phyloP scores from a whole-genome alignment of 2,113 vertebrate species.

The Oceanites oceanicus region DNA sequence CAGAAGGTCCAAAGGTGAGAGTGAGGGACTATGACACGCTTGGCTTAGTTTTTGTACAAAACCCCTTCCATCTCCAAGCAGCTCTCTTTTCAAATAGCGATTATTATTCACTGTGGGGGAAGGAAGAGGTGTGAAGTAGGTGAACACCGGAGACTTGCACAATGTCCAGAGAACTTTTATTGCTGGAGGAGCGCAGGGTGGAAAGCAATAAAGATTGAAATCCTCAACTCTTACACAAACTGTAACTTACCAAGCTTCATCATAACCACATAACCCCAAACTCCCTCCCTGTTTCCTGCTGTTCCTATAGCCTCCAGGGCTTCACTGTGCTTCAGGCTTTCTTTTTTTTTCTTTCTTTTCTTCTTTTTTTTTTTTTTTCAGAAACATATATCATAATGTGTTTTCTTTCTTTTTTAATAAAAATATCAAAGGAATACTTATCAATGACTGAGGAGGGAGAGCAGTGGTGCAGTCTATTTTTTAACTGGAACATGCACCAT shows the following conservation, averaged over 20 bases:
- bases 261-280: neutral
- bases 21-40: fast-evolving
- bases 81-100: neutral
- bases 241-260: neutral
- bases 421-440: constrained; percentile 76
- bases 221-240: neutral
- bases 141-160: neutral
- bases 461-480: constrained; percentile 70
- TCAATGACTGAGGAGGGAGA: constrained; percentile 66
- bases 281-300: neutral
- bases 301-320: neutral
- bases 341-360: neutral
- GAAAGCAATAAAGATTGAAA: neutral
- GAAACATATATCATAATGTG: constrained; percentile 61
- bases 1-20: neutral
- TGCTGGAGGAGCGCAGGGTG: neutral
- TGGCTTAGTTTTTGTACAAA: neutral
- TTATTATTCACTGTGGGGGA: neutral
- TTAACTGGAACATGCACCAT: constrained; percentile 77
- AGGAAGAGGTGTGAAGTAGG: neutral
- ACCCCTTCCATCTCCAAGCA: neutral
- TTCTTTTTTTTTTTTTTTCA: neutral
- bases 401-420: constrained; percentile 77
- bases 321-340: neutral
- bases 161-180: neutral